A percentile compares a stretch with the other conserved stretches of the same genome.
Evolutionary conservation across 2,888 invertebrate genomes (phyloP).

Genomic region (Limenitis camilla): DNA sequence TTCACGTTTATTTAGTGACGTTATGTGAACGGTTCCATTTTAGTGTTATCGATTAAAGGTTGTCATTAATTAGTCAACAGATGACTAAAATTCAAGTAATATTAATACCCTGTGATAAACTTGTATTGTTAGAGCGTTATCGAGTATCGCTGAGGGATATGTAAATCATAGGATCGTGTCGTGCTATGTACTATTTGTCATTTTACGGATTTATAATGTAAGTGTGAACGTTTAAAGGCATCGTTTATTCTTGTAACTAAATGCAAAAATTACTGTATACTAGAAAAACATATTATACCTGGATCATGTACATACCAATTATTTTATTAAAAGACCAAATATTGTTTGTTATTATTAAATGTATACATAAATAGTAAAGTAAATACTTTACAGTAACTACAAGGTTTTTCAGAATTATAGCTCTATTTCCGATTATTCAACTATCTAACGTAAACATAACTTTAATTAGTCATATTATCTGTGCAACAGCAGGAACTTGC

Average conservation of each 20-base stretch:
- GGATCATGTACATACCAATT: too few relatives aligned
- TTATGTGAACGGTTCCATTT: slow-evolving; percentile 52
- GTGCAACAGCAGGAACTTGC: too few relatives aligned
- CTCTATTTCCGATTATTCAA: too few relatives aligned
- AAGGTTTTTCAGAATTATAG: too few relatives aligned
- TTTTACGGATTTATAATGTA: slow-evolving; percentile 21
- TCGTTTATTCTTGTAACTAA: background rate
- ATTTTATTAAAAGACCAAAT: too few relatives aligned
- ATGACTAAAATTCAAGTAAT: slow-evolving; percentile 39
- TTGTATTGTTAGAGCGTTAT: slow-evolving; percentile 37
- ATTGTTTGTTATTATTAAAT: too few relatives aligned
- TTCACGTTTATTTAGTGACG: slow-evolving; percentile 60
- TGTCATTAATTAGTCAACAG: slow-evolving; percentile 43
- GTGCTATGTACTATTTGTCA: slow-evolving; percentile 24
- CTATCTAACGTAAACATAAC: too few relatives aligned
- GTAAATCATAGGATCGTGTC: slow-evolving; percentile 26
- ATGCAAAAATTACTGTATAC: too few relatives aligned
- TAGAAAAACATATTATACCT: too few relatives aligned
- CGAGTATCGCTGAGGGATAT: slow-evolving; percentile 33
- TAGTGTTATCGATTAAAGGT: slow-evolving; percentile 44
- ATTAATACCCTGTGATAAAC: slow-evolving; percentile 17
- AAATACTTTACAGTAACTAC: too few relatives aligned
- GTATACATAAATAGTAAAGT: too few relatives aligned
- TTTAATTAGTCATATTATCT: too few relatives aligned
- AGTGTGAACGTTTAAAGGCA: slow-evolving; percentile 8